These are phyloP conservation scores for Dilophus febrilis DNA, from an alignment of 2,888 invertebrate genomes.

Conservation along the genomic window DNA sequence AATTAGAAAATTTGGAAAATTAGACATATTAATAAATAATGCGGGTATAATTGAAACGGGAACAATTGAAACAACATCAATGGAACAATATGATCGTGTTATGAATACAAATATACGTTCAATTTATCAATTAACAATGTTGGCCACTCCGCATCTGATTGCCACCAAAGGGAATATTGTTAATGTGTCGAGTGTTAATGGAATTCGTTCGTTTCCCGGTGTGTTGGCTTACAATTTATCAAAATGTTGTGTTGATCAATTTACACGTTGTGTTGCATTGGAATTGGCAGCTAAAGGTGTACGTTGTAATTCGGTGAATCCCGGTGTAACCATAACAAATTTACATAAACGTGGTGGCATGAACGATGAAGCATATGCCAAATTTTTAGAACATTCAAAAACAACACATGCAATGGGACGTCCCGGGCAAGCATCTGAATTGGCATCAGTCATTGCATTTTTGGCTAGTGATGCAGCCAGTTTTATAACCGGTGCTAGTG, in stretches of 20 bases:
- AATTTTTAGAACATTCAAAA: constrained; percentile 69
- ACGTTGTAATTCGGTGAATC: constrained; percentile 82
- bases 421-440: constrained; percentile 67
- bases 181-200: constrained; percentile 90
- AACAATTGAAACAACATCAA: constrained; percentile 64
- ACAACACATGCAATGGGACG: constrained; percentile 41
- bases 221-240: constrained; percentile 85
- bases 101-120: constrained; percentile 83
- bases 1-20: constrained; percentile 51
- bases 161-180: constrained; percentile 76
- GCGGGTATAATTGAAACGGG: constrained; percentile 76
- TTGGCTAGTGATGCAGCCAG: constrained; percentile 76
- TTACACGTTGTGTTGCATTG: constrained; percentile 82
- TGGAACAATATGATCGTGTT: constrained; percentile 76
- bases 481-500: constrained; percentile 75
- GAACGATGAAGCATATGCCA: constrained; percentile 59
- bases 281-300: constrained; percentile 70
- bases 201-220: constrained; percentile 76
- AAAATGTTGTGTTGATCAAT: constrained; percentile 87
- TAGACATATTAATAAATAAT: constrained; percentile 78
- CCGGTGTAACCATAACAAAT: constrained; percentile 81
- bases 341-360: constrained; percentile 77
- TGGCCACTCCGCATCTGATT: constrained; percentile 73
- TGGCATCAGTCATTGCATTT: constrained; percentile 80
- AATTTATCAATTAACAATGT: constrained; percentile 65